phyloP scores from a whole-genome alignment of 2,797 vertebrate species.

The Pogoniulus pusillus region DNA sequence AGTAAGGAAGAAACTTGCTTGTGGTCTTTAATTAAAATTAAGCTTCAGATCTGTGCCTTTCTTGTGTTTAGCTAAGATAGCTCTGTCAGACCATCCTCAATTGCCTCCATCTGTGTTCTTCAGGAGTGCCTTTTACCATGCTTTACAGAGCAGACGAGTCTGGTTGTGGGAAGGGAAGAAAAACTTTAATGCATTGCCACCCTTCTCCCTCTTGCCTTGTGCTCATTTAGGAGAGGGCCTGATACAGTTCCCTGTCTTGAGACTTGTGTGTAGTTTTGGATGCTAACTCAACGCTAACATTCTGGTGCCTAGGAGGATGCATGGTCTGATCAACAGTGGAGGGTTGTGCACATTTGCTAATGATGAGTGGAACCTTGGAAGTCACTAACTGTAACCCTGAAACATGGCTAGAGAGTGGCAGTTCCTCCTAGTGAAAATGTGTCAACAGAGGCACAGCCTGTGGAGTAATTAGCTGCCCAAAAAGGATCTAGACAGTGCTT shows the following conservation, averaged over 20 bases:
- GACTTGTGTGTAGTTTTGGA: background rate
- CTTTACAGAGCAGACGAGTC: background rate
- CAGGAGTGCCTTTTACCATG: background rate
- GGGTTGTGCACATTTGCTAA: background rate
- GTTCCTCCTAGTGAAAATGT: background rate
- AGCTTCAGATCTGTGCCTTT: background rate
- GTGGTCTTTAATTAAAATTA: background rate
- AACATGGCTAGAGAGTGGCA: background rate
- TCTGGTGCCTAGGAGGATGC: background rate
- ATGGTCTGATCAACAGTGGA: background rate
- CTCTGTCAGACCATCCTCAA: background rate
- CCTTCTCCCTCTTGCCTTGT: background rate
- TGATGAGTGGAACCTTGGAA: background rate
- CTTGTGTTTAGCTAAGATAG: background rate
- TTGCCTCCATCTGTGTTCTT: background rate
- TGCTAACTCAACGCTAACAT: background rate
- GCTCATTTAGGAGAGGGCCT: background rate
- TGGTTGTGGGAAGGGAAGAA: background rate
- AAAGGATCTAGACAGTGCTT: background rate
- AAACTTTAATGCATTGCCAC: background rate
- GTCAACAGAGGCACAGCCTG: background rate
- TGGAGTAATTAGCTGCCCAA: background rate
- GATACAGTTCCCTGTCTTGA: background rate
- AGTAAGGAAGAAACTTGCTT: background rate
- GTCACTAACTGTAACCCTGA: background rate